Evolutionary conservation across 35 echinoderm and acorn worm species (phyloP).

Genomic region (Hemicentrotus pulcherrimus): DNA sequence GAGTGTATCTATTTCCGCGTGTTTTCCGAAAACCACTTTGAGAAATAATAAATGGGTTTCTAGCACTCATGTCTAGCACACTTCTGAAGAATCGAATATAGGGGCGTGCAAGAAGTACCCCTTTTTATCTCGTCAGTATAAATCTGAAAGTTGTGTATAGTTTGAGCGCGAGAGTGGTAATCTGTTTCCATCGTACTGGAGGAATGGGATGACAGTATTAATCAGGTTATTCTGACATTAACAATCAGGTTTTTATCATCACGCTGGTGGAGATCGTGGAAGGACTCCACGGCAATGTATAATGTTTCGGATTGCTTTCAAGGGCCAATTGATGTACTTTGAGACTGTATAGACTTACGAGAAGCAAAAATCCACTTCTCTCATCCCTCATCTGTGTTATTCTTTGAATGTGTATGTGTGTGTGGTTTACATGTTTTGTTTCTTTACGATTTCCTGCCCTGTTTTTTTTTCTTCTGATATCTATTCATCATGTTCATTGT

Average conservation of each 20-base stretch:
- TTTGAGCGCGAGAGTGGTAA: neutral
- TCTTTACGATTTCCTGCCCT: too few relatives aligned
- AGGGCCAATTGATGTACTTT: neutral
- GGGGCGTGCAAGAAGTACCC: neutral
- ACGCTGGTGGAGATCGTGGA: neutral
- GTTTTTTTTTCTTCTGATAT: too few relatives aligned
- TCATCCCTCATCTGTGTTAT: too few relatives aligned
- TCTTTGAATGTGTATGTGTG: too few relatives aligned
- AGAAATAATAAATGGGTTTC: slow-evolving; percentile 19
- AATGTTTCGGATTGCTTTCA: neutral
- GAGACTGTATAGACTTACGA: too few relatives aligned
- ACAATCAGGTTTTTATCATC: neutral
- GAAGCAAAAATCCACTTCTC: too few relatives aligned
- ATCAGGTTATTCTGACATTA: slow-evolving; percentile 4
- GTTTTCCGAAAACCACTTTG: neutral
- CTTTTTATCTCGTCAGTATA: neutral
- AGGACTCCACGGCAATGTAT: neutral
- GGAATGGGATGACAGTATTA: neutral
- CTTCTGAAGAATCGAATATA: neutral
- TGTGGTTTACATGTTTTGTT: too few relatives aligned
- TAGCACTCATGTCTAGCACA: neutral
- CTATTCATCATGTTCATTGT: too few relatives aligned
- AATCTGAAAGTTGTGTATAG: neutral
- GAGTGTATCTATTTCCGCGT: slow-evolving; percentile 17
- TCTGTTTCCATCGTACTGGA: neutral